Conservation (phyloP, 2,113 vertebrate species). For the Poeciliopsis occidentalis region DNA sequence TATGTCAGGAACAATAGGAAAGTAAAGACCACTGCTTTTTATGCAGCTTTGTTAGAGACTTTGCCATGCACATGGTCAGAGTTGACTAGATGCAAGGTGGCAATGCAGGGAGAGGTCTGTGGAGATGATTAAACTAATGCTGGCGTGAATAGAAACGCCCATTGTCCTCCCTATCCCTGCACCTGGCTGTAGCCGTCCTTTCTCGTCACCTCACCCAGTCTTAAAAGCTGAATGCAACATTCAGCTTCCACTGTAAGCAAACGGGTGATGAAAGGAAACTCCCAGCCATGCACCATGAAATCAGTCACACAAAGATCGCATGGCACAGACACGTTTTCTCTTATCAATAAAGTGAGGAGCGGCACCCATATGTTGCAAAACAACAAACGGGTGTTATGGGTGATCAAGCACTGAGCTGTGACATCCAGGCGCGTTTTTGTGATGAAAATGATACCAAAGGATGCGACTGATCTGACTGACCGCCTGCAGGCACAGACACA, state of each 20-base stretch:
- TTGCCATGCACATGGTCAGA: background rate
- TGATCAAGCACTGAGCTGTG: background rate
- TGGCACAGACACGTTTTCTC: conserved; percentile 27
- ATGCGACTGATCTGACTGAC: conserved; percentile 32
- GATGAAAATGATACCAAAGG: background rate
- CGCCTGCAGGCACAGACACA: conserved; percentile 51
- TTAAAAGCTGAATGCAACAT: conserved; percentile 11
- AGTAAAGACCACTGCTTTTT: too few species aligned
- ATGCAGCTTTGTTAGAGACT: background rate
- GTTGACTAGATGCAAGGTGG: background rate
- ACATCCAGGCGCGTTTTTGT: background rate
- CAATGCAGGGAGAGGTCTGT: conserved; percentile 27
- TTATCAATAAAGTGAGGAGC: conserved; percentile 51
- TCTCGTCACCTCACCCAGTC: conserved; percentile 45
- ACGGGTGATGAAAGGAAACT: background rate
- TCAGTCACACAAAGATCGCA: conserved; percentile 26
- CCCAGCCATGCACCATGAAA: conserved; percentile 6
- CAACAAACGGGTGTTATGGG: conserved; percentile 14
- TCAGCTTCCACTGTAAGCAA: background rate
- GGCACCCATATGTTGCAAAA: conserved; percentile 47
- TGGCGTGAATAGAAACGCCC: conserved; percentile 56
- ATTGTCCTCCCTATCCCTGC: conserved; percentile 52
- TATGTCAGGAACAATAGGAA: conserved; percentile 10
- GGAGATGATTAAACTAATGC: conserved; percentile 13
- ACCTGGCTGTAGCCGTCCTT: conserved; percentile 69